Evolutionary conservation across 2,797 vertebrate genomes (phyloP), one percentile per base, ranked within the genome.

Genomic region (Lithobates pipiens): DNA sequence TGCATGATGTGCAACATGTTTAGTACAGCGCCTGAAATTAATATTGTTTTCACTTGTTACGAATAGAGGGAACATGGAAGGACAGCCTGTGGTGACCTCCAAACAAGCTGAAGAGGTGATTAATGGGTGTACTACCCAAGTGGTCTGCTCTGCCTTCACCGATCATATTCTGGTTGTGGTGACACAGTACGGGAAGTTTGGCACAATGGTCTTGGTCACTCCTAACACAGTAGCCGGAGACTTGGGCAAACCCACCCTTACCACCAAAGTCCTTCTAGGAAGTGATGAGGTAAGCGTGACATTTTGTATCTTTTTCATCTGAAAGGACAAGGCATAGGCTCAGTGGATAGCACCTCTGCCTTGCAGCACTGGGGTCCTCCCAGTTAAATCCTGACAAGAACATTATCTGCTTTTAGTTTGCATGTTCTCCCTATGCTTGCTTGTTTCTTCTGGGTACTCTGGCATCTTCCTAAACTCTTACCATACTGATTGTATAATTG

Each of bases 161-260:
- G 97, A 97, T 93, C 96, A 97, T 63, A 93, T 99, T 80, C 95
- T 99, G 36, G 92, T 99, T 77, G 95, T 99, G 16, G 95, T 98
- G 86, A 99, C 97, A 0, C 98, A 99, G 93, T 98, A 96, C 0
- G 96, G 98, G 18, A 99, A 98, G 93, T 95, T 99, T 76, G 98
- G 98, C 0, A 97, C 97, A 0, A 90, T 99, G 71, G 91, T 99
- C 88, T 96, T 96, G 0, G 83, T 99, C 91, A 96, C 97, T 23
- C 96, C 98, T 76, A 96, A 96, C 89, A 91, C 91, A 0, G 88
- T 92, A 76, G 91, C 95, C 2, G 92, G 93, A 84, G 96, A 96
- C 15, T 88, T 98, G 91, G 95, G 92, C 92, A 95, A 92, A 27
- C 93, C 96, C 0, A 88, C 94, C 0, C 94, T 97, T 77, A 96